A percentile compares a stretch with the other conserved stretches of the same genome.
Evolutionary conservation across 2,888 invertebrate species (phyloP).

Genomic region (Eristalis pertinax): DNA sequence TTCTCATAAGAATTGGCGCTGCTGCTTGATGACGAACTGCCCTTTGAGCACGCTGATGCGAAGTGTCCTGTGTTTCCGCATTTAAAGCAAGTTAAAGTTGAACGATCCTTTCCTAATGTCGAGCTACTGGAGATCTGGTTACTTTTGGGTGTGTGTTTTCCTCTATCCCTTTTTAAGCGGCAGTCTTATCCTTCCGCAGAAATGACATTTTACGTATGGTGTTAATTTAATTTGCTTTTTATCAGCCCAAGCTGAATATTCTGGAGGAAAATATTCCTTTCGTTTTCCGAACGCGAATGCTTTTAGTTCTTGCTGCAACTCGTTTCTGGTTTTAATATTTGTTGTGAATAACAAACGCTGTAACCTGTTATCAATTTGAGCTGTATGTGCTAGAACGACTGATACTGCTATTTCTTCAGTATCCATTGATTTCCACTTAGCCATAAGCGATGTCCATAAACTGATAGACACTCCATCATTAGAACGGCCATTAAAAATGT

Average conservation of each 20-base stretch:
- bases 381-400: slow-evolving; percentile 41
- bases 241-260: background rate
- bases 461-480: slow-evolving; percentile 41
- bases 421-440: slow-evolving; percentile 47
- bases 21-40: slow-evolving; percentile 28
- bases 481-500: slow-evolving; percentile 36
- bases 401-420: slow-evolving; percentile 50
- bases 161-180: slow-evolving; percentile 10
- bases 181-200: slow-evolving; percentile 60
- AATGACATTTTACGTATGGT: slow-evolving; percentile 50
- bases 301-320: slow-evolving; percentile 35
- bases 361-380: slow-evolving; percentile 39
- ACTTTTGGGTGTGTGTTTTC: background rate
- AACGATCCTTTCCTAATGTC: slow-evolving; percentile 6
- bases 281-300: slow-evolving; percentile 47
- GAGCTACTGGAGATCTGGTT: background rate
- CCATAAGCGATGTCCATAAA: slow-evolving; percentile 49
- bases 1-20: slow-evolving; percentile 41
- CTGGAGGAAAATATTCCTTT: slow-evolving; percentile 25
- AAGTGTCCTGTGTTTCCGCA: slow-evolving; percentile 51
- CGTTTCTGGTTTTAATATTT: slow-evolving; percentile 44
- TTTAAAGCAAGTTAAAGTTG: slow-evolving; percentile 50
- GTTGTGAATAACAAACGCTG: slow-evolving; percentile 46
- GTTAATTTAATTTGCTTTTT: background rate
- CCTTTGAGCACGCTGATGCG: slow-evolving; percentile 28